phyloP scores from a whole-genome alignment of 2,888 invertebrate species.

The Clepsis dumicolana region DNA sequence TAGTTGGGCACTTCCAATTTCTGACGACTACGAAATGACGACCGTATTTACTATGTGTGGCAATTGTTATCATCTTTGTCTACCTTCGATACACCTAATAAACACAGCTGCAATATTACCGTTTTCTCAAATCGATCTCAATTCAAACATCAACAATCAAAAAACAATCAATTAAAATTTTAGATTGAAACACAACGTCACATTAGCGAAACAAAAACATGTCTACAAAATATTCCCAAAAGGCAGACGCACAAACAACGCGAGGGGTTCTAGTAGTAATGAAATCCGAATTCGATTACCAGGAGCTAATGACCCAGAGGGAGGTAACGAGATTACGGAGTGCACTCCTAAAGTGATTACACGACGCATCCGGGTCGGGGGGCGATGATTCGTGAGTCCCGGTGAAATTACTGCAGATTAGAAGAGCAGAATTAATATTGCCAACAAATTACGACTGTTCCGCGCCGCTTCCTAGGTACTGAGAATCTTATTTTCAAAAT shows the following conservation, averaged over 20 bases:
- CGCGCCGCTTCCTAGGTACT: neutral
- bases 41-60: too few species aligned
- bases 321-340: slow-evolving; percentile 64
- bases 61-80: too few species aligned
- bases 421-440: slow-evolving; percentile 37
- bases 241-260: slow-evolving; percentile 47
- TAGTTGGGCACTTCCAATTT: too few species aligned
- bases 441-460: slow-evolving; percentile 38
- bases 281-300: slow-evolving; percentile 77
- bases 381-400: slow-evolving; percentile 61
- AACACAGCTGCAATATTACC: neutral
- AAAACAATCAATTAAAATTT: slow-evolving; percentile 16
- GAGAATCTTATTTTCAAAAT: too few species aligned
- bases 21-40: too few species aligned
- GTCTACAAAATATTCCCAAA: slow-evolving; percentile 45
- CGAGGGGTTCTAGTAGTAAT: slow-evolving; percentile 63
- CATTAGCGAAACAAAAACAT: slow-evolving; percentile 38
- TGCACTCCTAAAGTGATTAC: slow-evolving; percentile 69
- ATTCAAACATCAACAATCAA: neutral
- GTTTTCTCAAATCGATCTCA: neutral
- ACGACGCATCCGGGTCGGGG: slow-evolving; percentile 50
- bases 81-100: too few species aligned
- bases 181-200: slow-evolving; percentile 38
- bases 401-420: slow-evolving; percentile 26
- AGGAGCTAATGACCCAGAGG: slow-evolving; percentile 68